phyloP scores from a whole-genome alignment of 2,113 vertebrate species.

The Egretta garzetta region DNA sequence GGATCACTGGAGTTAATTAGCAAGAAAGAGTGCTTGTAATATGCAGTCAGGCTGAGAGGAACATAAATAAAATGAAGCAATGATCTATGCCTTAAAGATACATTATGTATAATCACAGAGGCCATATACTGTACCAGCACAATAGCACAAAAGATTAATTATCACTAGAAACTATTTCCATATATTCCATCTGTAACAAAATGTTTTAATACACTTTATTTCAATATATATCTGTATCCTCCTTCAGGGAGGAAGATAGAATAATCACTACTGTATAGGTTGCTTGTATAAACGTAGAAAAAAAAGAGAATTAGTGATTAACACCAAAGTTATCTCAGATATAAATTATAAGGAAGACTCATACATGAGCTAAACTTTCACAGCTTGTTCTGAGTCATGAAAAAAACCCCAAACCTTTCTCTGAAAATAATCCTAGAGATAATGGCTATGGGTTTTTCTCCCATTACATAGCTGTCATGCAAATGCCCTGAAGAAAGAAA shows the following conservation, averaged over 20 bases:
- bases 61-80: conserved; percentile 34
- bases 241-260: not conserved
- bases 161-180: not conserved
- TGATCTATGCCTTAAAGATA: not conserved
- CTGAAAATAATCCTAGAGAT: not conserved
- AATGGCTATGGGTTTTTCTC: not conserved
- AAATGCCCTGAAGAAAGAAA: not conserved
- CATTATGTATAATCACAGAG: not conserved
- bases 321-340: not conserved
- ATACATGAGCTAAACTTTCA: not conserved
- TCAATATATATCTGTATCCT: not conserved
- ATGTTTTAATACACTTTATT: not conserved
- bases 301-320: not conserved
- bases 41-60: not conserved
- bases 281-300: not conserved
- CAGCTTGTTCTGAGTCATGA: not conserved
- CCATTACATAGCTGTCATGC: not conserved
- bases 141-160: not conserved
- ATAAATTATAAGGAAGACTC: not conserved
- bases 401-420: not conserved
- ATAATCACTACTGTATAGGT: not conserved
- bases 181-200: not conserved
- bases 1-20: conserved; percentile 46
- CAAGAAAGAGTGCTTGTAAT: conserved; percentile 22
- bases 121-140: not conserved